Base-by-base conservation (phyloP, 2,888 invertebrate species). In the Polylopha cassiicola region DNA sequence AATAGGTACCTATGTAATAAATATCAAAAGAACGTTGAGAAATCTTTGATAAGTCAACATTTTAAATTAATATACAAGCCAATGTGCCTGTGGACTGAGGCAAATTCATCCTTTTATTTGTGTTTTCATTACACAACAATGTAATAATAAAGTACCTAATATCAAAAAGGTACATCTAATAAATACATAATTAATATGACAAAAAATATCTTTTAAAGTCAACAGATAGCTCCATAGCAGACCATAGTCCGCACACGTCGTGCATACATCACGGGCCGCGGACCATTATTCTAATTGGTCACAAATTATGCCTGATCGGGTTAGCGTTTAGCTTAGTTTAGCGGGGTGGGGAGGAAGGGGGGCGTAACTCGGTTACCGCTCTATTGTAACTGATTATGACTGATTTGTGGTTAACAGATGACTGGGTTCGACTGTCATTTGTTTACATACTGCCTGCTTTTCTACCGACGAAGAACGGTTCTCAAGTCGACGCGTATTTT, bases 231-330 rank as follows among this genome's bases (percentile, higher is more conserved):
- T 80, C 73, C 24, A 69, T 4, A 24, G 20, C 9, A 28, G 24
- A 41, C 36, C 1, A 22, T 61, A 41, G 61, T 44, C 58, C 41
- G 37, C 51, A 60, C 60, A 69, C 71, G 72, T 70, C 73, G 69
- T 75, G 79, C 81, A 82, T 82, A 79, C 84, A 77, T 85, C 85
- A 84, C 80, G 55, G 67, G 55, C 59, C 59, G 65, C 60, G 58
- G 69, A 71, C 84, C 86, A 86, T 85, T 85, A 85, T 84, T 84
- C 84, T 85, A 86, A 86, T 85, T 86, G 86, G 79, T 80, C 85
- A 75, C 85, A 84, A 85, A 84, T 85, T 84, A 82, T 79, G 80
- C 72, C 76, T 77, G 82, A 85, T 84, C 82, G 82, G 85, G 82
- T 84, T 84, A 84, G 74, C 75, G 67, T 73, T 76, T 75, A 77